These are phyloP conservation scores for Hyperoplus lanceolatus DNA, from an alignment of 2,797 vertebrate genomes.

Conservation along the genomic window DNA sequence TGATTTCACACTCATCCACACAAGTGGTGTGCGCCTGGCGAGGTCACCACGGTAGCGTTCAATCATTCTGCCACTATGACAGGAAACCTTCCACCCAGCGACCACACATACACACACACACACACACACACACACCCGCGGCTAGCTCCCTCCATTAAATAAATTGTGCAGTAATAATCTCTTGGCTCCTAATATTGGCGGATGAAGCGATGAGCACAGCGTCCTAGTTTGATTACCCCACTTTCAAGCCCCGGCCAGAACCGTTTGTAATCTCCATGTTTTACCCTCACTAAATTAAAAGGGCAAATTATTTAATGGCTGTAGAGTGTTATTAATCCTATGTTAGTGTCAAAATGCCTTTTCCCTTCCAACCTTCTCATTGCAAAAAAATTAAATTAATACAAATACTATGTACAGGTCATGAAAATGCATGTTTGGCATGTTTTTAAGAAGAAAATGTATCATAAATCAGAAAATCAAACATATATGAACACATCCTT, in stretches of 20 bases:
- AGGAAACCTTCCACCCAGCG: slow-evolving; percentile 70
- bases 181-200: slow-evolving; percentile 83
- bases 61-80: slow-evolving; percentile 78
- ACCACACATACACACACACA: slow-evolving; percentile 44
- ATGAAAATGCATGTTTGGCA: too few species aligned
- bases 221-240: slow-evolving; percentile 87
- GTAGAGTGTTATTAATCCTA: slow-evolving; percentile 62
- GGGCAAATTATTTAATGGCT: slow-evolving; percentile 74
- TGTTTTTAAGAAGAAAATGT: too few species aligned
- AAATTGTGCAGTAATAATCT: slow-evolving; percentile 90
- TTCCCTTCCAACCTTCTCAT: slow-evolving; percentile 6
- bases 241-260: slow-evolving; percentile 81
- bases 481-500: too few species aligned
- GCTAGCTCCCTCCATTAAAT: slow-evolving; percentile 86
- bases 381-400: slow-evolving; percentile 42
- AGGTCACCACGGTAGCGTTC: slow-evolving; percentile 74
- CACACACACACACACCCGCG: too few species aligned
- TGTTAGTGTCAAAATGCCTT: slow-evolving; percentile 39
- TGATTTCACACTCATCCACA: slow-evolving; percentile 67
- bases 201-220: slow-evolving; percentile 71
- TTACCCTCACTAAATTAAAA: slow-evolving; percentile 81
- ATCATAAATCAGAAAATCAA: too few species aligned
- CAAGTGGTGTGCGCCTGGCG: slow-evolving; percentile 51
- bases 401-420: not conserved
- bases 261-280: slow-evolving; percentile 83